A percentile compares a stretch with the other conserved stretches of the same genome.
phyloP scores from a whole-genome alignment of 2,797 vertebrate species.

The Poeciliopsis paucimaculata region DNA sequence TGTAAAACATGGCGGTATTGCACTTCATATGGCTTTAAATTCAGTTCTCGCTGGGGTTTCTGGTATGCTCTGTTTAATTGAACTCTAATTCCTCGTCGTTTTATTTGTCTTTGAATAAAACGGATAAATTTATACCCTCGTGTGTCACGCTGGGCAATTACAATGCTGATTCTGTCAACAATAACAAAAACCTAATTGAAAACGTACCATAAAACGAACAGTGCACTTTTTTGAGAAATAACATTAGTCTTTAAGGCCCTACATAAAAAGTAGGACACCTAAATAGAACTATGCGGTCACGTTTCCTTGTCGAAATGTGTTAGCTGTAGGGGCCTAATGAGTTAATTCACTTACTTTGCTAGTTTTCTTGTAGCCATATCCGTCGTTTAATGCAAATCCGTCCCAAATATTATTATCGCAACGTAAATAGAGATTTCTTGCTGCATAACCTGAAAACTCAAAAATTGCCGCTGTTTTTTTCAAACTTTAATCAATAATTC shows the following conservation, averaged over 20 bases:
- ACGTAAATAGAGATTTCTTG: not conserved
- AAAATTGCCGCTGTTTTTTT: conserved; percentile 40
- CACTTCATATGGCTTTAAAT: not conserved
- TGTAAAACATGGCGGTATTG: not conserved
- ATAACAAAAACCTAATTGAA: not conserved
- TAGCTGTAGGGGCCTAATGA: conserved; percentile 1
- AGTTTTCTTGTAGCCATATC: conserved; percentile 83
- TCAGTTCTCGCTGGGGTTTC: not conserved
- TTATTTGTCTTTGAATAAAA: not conserved
- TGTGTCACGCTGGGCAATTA: not conserved
- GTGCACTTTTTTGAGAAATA: not conserved
- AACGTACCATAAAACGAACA: not conserved
- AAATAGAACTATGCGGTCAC: not conserved
- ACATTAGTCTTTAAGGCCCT: not conserved
- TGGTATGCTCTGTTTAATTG: not conserved
- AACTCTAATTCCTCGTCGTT: not conserved
- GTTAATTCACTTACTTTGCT: conserved; percentile 74
- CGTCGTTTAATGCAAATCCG: not conserved
- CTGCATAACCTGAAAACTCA: not conserved
- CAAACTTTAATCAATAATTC: conserved; percentile 25
- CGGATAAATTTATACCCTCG: not conserved
- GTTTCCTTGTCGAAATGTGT: not conserved
- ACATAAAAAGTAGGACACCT: not conserved
- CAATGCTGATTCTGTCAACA: not conserved
- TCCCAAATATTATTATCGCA: not conserved